phyloP scores from a whole-genome alignment of 2,797 vertebrate genomes.

The Lateolabrax maculatus region DNA sequence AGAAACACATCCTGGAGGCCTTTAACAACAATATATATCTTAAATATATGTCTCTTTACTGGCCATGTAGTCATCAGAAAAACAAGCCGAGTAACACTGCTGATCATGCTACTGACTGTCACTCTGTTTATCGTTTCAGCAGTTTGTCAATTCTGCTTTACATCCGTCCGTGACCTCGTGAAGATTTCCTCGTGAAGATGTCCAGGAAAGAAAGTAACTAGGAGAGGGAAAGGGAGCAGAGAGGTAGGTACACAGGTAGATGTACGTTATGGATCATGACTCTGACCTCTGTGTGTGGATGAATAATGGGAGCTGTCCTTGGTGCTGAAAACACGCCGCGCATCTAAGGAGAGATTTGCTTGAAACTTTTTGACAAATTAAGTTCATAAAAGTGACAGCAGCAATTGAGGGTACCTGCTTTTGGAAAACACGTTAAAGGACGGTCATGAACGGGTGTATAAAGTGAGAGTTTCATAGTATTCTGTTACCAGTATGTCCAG shows the following conservation, averaged over 20 bases:
- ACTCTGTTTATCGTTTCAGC: no score
- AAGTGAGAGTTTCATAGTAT: not conserved
- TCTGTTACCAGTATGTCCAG: not conserved
- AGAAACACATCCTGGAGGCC: not conserved
- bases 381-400: not conserved
- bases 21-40: no score
- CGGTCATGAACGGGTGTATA: not conserved
- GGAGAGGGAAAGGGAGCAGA: not conserved
- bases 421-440: not conserved
- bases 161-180: not conserved
- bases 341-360: not conserved
- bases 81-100: not conserved
- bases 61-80: not conserved
- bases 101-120: not conserved
- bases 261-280: not conserved
- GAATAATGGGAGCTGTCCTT: not conserved
- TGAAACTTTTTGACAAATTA: not conserved
- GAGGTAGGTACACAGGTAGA: not conserved
- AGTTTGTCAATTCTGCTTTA: not conserved
- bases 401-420: not conserved
- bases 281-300: not conserved
- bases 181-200: no score
- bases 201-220: no score
- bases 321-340: constrained; percentile 21
- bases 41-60: not conserved